Evolutionary conservation across 2,113 vertebrate species (phyloP), one percentile per base, ranked within the genome.

Genomic region (Amia ocellicauda): DNA sequence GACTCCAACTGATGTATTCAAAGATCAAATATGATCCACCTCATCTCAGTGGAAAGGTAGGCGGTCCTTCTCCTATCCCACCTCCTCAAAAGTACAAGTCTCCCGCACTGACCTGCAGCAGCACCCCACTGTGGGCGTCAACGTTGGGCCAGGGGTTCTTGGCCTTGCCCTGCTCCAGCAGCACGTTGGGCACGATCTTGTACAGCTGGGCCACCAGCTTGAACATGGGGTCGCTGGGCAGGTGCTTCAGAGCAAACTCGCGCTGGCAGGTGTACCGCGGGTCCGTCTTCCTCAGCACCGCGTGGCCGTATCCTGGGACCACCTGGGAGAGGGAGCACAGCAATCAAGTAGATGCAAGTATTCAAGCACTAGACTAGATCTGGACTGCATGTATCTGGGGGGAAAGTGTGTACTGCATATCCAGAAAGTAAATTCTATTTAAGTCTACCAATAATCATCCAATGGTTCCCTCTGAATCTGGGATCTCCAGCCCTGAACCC

Each of bases 71-170:
- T n/a, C n/a, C n/a, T n/a, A n/a, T n/a, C n/a, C n/a, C n/a, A n/a
- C n/a, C n/a, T n/a, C n/a, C n/a, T n/a, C n/a, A n/a, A n/a, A n/a
- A n/a, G n/a, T n/a, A n/a, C n/a, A n/a, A n/a, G 31, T 17, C 45
- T 23, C 51, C 31, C 19, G 9, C 17, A 19, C 88, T 86, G 60
- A 98, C 96, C 92, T 98, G 96, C 67, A 99, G 89, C 68, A 99
- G 86, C 20, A 99, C 96, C 7, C 96, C 96, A 0, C 96, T 99
- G 81, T 99, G 95, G 3, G 95, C 96, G 0, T 99, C 96, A 58
- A 99, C 96, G 1, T 99, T 99, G 80, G 96, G 96, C 96, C 95
- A 98, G 20, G 96, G 96, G 78, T 98, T 99, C 84, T 99, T 96
- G 77, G 96, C 96, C 74, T 98, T 98, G 61, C 95, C 96, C 81